phyloP scores from a whole-genome alignment of 2,113 vertebrate genomes.

The Prinia subflava region DNA sequence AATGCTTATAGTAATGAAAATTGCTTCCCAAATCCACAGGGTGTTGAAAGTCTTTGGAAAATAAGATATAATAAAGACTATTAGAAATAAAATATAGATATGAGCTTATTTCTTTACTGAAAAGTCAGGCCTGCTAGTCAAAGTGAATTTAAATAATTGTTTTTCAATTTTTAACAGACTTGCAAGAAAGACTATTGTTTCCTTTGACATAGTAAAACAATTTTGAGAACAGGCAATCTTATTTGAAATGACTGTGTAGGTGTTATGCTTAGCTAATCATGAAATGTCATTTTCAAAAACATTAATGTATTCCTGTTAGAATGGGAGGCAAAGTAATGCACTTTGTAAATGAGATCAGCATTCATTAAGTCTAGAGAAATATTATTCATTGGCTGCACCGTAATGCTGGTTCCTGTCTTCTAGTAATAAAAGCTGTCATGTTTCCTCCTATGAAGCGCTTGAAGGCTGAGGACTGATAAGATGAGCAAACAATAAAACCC shows the following conservation, averaged over 20 bases:
- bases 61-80: background rate
- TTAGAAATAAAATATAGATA: background rate
- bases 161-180: slow-evolving; percentile 19
- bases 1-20: background rate
- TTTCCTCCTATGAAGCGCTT: background rate
- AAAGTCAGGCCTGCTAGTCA: background rate
- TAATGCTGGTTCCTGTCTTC: background rate
- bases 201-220: slow-evolving; percentile 42
- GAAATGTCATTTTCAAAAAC: slow-evolving; percentile 58
- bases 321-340: slow-evolving; percentile 3
- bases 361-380: slow-evolving; percentile 34
- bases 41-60: slow-evolving; percentile 6
- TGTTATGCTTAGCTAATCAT: slow-evolving; percentile 56
- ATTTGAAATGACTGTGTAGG: slow-evolving; percentile 53
- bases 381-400: background rate
- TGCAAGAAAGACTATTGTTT: slow-evolving; percentile 29
- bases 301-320: slow-evolving; percentile 37
- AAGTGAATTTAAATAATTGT: slow-evolving; percentile 47
- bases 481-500: background rate
- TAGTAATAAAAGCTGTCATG: slow-evolving; percentile 30
- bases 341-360: slow-evolving; percentile 46
- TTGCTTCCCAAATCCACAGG: background rate
- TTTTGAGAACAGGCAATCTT: slow-evolving; percentile 38
- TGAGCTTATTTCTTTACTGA: background rate
- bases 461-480: background rate